A percentile compares a stretch with the other conserved stretches of the same genome.
phyloP scores from a whole-genome alignment of 37 sponge, comb jelly and placozoan genomes.

The Petrosia ficiformis region DNA sequence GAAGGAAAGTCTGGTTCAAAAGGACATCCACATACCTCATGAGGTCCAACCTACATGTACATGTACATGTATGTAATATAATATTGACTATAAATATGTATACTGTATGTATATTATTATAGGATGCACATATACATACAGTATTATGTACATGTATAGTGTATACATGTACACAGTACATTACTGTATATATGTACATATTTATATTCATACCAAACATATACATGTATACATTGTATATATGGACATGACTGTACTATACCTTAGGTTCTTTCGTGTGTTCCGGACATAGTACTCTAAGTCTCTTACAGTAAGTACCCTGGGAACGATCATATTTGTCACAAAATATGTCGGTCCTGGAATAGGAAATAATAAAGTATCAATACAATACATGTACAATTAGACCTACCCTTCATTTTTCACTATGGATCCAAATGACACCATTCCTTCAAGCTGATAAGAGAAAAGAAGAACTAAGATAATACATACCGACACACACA shows the following conservation, averaged over 20 bases:
- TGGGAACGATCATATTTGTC: conserved; percentile 84
- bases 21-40: conserved; percentile 97
- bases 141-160: too few species aligned
- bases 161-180: too few species aligned
- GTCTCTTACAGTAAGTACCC: conserved; percentile 90
- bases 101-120: too few species aligned
- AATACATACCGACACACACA: background rate
- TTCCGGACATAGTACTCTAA: conserved; percentile 89
- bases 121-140: too few species aligned
- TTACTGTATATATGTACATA: too few species aligned
- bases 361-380: background rate
- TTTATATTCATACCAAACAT: too few species aligned
- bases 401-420: conserved; percentile 75
- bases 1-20: conserved; percentile 54
- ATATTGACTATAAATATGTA: background rate
- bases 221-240: too few species aligned
- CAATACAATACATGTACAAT: background rate
- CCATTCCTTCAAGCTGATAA: conserved; percentile 69
- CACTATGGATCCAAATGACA: conserved; percentile 72
- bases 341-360: conserved; percentile 84
- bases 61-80: background rate
- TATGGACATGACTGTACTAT: too few species aligned
- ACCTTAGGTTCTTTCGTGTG: conserved; percentile 98
- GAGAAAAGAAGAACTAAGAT: background rate
- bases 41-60: conserved; percentile 57